These are phyloP conservation scores for Caenorhabditis sp. DNA, from an alignment of 2,888 invertebrate genomes.

Conservation along the genomic window DNA sequence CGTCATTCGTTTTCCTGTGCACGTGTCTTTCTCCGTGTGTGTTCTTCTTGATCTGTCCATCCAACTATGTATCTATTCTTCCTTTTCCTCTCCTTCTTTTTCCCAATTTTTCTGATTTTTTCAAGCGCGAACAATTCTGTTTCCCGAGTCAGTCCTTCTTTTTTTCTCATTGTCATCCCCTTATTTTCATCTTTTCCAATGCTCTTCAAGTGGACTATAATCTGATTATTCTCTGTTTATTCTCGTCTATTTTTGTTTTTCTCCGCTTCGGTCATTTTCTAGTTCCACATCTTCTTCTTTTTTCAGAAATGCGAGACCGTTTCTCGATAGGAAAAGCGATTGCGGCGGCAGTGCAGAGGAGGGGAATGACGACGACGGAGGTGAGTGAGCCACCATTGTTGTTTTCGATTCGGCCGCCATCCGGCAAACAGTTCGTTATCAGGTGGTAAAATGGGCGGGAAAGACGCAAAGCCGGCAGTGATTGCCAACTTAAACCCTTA, in stretches of 20 bases:
- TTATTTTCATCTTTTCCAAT: neutral
- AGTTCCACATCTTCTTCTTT: neutral
- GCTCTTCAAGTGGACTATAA: neutral
- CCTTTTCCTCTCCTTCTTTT: slow-evolving; percentile 11
- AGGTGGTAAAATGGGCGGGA: slow-evolving; percentile 17
- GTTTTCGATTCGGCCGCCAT: too few species aligned
- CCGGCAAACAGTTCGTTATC: slow-evolving; percentile 32
- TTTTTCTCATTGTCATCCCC: slow-evolving; percentile 4
- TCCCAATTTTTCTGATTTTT: slow-evolving; percentile 38
- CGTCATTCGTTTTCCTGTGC: slow-evolving; percentile 34
- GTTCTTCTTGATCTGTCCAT: slow-evolving; percentile 37
- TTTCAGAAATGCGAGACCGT: slow-evolving; percentile 47
- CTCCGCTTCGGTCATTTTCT: neutral
- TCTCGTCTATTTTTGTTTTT: slow-evolving; percentile 6
- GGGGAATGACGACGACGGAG: slow-evolving; percentile 43
- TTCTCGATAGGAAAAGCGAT: slow-evolving; percentile 52
- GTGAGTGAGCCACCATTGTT: slow-evolving; percentile 21
- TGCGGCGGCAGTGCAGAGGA: slow-evolving; percentile 33
- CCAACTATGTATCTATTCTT: slow-evolving; percentile 8
- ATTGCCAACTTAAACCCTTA: slow-evolving; percentile 3
- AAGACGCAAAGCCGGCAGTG: slow-evolving; percentile 15
- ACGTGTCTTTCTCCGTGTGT: slow-evolving; percentile 35
- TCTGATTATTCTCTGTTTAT: neutral
- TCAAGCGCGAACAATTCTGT: slow-evolving; percentile 53
- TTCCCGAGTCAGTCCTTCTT: slow-evolving; percentile 31